A percentile compares a stretch with the other conserved stretches of the same genome.
Conservation (phyloP, 2,797 vertebrate species). For the Chaetophractus vellerosus region DNA sequence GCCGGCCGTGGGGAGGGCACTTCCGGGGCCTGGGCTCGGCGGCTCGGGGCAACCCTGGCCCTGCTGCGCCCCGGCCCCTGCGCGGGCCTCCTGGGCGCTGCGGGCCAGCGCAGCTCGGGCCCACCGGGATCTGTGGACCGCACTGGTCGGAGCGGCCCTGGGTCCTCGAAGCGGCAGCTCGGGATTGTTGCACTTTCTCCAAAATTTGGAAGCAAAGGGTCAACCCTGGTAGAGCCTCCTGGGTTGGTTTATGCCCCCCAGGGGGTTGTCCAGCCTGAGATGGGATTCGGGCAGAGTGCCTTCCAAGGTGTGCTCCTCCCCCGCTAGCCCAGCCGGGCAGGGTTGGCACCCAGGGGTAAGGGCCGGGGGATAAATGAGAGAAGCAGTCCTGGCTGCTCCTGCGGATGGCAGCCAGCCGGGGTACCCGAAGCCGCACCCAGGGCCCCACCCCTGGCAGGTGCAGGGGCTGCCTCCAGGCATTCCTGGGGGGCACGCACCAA, state of each 20-base stretch:
- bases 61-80: too few relatives aligned
- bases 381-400: too few relatives aligned
- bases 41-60: too few relatives aligned
- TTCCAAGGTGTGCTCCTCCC: too few relatives aligned
- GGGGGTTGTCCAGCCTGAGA: neutral
- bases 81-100: neutral
- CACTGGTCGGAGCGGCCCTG: neutral
- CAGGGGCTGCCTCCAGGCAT: too few relatives aligned
- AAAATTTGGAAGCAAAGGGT: neutral
- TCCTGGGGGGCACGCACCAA: too few relatives aligned
- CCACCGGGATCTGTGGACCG: too few relatives aligned
- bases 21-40: neutral
- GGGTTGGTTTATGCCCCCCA: rapidly evolving
- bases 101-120: too few relatives aligned
- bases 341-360: neutral
- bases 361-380: too few relatives aligned
- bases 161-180: neutral
- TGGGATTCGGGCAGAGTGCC: neutral
- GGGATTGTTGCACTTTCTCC: neutral
- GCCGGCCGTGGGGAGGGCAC: neutral
- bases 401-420: too few relatives aligned
- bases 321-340: neutral
- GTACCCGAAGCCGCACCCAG: too few relatives aligned
- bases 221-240: neutral
- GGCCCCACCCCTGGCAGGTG: too few relatives aligned